Evolutionary conservation across 2,113 vertebrate species (phyloP).

Genomic region (Phaethon lepturus): DNA sequence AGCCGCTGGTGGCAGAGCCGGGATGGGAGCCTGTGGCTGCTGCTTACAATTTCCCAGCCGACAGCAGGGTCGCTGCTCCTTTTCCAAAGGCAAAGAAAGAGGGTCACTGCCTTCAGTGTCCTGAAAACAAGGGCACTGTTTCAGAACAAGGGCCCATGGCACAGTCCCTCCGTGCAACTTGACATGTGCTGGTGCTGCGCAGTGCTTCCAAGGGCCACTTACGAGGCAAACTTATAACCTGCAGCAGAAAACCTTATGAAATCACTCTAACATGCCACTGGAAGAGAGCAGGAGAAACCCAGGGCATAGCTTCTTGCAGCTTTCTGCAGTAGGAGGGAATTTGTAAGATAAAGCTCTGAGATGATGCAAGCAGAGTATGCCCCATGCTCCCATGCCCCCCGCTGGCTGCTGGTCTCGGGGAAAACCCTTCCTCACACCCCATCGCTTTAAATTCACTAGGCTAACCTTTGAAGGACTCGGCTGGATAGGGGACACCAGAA

Average conservation of each 20-base stretch:
- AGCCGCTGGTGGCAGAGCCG: background rate
- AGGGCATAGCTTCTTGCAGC: background rate
- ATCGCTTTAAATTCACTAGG: background rate
- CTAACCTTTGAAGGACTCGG: background rate
- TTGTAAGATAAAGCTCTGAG: background rate
- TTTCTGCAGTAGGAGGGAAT: background rate
- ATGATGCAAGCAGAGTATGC: background rate
- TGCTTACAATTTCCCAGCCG: background rate
- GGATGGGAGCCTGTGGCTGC: background rate
- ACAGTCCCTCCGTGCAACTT: background rate
- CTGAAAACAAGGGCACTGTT: background rate
- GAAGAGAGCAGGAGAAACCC: background rate
- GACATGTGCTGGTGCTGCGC: background rate
- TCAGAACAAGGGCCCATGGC: background rate
- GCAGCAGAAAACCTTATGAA: background rate
- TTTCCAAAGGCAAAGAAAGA: background rate
- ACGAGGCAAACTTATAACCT: accelerated
- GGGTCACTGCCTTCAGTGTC: background rate
- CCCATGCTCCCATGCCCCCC: background rate
- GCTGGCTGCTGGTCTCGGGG: background rate
- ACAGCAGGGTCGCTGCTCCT: background rate
- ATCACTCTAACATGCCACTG: background rate
- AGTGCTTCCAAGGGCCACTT: background rate
- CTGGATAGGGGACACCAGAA: background rate
- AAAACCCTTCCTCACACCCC: background rate